Evolutionary conservation across 2,113 vertebrate genomes (phyloP).

Genomic region (Dinomys branickii): DNA sequence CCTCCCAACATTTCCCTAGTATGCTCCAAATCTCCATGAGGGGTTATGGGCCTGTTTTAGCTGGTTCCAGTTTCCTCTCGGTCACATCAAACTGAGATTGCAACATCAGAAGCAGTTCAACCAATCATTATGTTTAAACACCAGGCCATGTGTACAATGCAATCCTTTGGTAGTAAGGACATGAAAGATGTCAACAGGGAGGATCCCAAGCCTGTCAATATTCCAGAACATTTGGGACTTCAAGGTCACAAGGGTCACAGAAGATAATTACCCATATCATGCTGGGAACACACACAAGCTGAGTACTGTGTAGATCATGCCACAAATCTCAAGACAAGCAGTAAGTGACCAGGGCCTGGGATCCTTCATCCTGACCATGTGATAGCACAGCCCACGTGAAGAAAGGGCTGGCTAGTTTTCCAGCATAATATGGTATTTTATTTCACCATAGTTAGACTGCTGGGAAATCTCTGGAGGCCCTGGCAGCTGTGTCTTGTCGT

Average conservation of each 20-base stretch:
- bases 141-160: neutral
- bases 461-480: conserved; percentile 72
- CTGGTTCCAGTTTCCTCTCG: neutral
- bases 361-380: conserved; percentile 25
- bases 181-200: neutral
- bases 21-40: neutral
- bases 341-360: neutral
- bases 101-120: neutral
- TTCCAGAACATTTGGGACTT: neutral
- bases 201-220: neutral
- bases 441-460: conserved; percentile 64
- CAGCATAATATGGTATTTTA: conserved; percentile 62
- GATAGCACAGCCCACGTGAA: conserved; percentile 55
- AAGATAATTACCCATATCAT: neutral
- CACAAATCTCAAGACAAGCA: conserved; percentile 30
- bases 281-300: neutral
- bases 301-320: neutral
- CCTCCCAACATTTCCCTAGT: neutral
- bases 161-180: conserved; percentile 6
- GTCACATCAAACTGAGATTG: conserved; percentile 16
- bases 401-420: conserved; percentile 47
- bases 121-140: conserved; percentile 24
- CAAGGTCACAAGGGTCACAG: neutral
- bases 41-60: neutral
- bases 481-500: conserved; percentile 77